phyloP scores from a whole-genome alignment of 1,140 invertebrate species.

The Leguminivora glycinivorella region DNA sequence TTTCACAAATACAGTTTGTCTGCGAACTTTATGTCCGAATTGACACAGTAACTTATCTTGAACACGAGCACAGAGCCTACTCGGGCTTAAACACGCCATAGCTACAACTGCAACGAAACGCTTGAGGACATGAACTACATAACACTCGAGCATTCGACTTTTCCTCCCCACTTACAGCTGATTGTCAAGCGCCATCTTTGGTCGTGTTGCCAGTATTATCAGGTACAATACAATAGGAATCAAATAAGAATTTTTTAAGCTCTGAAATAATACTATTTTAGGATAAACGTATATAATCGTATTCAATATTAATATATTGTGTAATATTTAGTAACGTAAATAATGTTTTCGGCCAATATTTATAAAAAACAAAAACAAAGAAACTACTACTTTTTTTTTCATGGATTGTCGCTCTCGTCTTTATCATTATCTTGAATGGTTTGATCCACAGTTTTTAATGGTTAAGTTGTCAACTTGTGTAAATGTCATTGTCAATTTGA shows the following conservation, averaged over 20 bases:
- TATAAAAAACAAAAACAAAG: not conserved
- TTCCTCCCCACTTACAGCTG: conserved; percentile 78
- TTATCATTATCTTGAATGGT: not conserved
- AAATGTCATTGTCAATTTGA: conserved; percentile 7
- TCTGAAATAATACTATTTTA: too few species aligned
- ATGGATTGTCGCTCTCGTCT: not conserved
- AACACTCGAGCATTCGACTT: conserved; percentile 67
- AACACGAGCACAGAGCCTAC: conserved; percentile 87
- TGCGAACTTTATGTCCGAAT: conserved; percentile 83
- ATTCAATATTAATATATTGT: too few species aligned
- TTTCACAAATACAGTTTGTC: conserved; percentile 82
- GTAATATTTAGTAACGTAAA: too few species aligned
- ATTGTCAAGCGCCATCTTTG: conserved; percentile 65
- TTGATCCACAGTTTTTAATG: not conserved
- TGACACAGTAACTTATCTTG: conserved; percentile 87
- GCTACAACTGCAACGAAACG: conserved; percentile 84
- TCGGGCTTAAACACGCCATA: conserved; percentile 88
- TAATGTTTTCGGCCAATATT: too few species aligned
- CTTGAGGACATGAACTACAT: conserved; percentile 76
- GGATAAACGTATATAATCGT: too few species aligned
- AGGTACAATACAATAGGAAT: conserved; percentile 2
- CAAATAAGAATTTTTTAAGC: not conserved
- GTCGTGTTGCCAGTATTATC: conserved; percentile 45
- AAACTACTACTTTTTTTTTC: not conserved
- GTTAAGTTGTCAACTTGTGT: conserved; percentile 5